These are phyloP conservation scores for Drosophila nigritarsus DNA, from an alignment of 2,888 invertebrate genomes.

Conservation along the genomic window DNA sequence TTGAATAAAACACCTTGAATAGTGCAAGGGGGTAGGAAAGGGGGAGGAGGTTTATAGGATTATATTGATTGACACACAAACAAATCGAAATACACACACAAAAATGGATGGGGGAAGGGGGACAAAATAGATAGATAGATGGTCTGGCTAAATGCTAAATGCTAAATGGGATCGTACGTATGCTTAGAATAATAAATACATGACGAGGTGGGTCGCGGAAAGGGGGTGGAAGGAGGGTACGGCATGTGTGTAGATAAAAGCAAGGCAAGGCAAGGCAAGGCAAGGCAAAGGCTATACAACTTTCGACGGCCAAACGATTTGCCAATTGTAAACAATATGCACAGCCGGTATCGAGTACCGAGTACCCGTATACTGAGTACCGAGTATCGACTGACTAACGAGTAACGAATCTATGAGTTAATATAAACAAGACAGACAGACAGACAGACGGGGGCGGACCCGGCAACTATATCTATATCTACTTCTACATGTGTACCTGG, in stretches of 20 bases:
- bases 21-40: constrained; percentile 43
- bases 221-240: constrained; percentile 5
- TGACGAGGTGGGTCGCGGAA: constrained; percentile 11
- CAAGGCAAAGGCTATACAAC: constrained; percentile 34
- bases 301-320: constrained; percentile 42
- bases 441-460: constrained; percentile 14
- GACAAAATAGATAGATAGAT: constrained; percentile 32
- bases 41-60: constrained; percentile 11
- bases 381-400: constrained; percentile 17
- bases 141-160: constrained; percentile 55
- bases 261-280: constrained; percentile 20
- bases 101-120: background rate
- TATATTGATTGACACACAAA: constrained; percentile 14
- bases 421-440: constrained; percentile 50
- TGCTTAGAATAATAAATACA: constrained; percentile 76
- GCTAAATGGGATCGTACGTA: constrained; percentile 69
- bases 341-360: constrained; percentile 27
- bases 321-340: constrained; percentile 55
- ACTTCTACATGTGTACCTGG: constrained; percentile 28
- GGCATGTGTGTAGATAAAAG: constrained; percentile 19
- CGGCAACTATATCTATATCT: constrained; percentile 19
- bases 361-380: constrained; percentile 17
- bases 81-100: constrained; percentile 22
- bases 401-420: constrained; percentile 48
- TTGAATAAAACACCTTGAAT: constrained; percentile 65